These are phyloP conservation scores for Torymus texanus DNA, from an alignment of 2,888 invertebrate species.

Conservation along the genomic window DNA sequence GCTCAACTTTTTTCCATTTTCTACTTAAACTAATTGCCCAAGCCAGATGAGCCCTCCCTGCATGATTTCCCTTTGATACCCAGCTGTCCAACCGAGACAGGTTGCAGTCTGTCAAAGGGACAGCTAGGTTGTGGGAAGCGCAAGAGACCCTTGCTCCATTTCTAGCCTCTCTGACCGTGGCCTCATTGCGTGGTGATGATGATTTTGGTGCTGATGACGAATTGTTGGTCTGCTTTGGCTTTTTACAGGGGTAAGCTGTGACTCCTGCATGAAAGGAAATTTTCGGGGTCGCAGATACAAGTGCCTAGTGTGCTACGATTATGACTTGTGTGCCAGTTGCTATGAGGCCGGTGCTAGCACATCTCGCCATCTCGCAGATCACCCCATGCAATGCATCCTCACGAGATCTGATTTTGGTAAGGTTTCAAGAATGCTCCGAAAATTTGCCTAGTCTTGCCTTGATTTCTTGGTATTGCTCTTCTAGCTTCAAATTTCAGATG, in stretches of 20 bases:
- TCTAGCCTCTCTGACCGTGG: slow-evolving; percentile 53
- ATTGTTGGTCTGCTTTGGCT: not conserved
- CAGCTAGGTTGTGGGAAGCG: too few species aligned
- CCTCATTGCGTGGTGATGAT: slow-evolving; percentile 38
- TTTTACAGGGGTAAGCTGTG: slow-evolving; percentile 95
- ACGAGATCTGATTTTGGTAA: slow-evolving; percentile 97
- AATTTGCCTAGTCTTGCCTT: not conserved
- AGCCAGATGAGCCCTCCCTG: not conserved
- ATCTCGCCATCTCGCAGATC: slow-evolving; percentile 94
- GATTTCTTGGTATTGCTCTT: not conserved
- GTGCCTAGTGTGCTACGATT: slow-evolving; percentile 99
- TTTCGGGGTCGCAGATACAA: slow-evolving; percentile 98
- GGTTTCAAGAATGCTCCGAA: not conserved
- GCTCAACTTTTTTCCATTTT: slow-evolving; percentile 31
- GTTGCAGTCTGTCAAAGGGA: too few species aligned
- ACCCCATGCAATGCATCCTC: slow-evolving; percentile 99
- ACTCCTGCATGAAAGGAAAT: slow-evolving; percentile 98
- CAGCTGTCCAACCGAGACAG: too few species aligned
- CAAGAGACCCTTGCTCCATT: slow-evolving; percentile 37
- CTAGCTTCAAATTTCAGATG: too few species aligned
- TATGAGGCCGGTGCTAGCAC: slow-evolving; percentile 94
- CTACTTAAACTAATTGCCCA: slow-evolving; percentile 22
- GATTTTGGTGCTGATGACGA: not conserved
- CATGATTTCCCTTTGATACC: too few species aligned
- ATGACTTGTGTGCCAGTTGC: slow-evolving; percentile 97